Conservation (phyloP, 2,888 invertebrate species). For the Bombylius discolor region DNA sequence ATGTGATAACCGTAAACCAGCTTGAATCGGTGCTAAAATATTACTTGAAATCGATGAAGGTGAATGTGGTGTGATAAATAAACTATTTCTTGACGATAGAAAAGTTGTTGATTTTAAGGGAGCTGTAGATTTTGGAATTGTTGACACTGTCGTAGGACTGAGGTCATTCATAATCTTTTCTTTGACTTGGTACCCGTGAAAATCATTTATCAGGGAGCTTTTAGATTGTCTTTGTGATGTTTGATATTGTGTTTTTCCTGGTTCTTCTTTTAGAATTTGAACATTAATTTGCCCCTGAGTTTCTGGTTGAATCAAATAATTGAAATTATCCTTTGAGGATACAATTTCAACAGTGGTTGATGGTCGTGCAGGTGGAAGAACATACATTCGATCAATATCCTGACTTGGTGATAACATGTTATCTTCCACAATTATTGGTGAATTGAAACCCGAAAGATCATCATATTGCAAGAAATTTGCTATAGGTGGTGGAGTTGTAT, state of each 20-base stretch:
- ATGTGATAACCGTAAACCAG: not conserved
- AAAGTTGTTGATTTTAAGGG: no score
- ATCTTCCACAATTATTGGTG: conserved; percentile 39
- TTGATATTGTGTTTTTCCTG: not conserved
- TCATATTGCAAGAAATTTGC: not conserved
- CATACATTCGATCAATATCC: conserved; percentile 13
- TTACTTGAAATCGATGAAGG: not conserved
- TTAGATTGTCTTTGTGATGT: not conserved
- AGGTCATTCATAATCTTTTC: not conserved
- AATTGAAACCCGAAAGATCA: conserved; percentile 19
- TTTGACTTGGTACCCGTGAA: not conserved
- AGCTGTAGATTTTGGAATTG: no score
- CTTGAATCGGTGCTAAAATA: not conserved
- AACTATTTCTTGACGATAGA: not conserved
- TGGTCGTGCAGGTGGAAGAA: conserved; percentile 9
- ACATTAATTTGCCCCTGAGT: conserved; percentile 26
- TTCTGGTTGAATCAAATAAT: conserved; percentile 4
- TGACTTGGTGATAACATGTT: conserved; percentile 17
- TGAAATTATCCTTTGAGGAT: conserved; percentile 5
- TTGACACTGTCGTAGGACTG: not conserved
- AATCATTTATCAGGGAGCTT: not conserved
- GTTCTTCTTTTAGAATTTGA: conserved; percentile 23
- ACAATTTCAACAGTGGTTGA: conserved; percentile 6
- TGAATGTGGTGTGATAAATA: not conserved
- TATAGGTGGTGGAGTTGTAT: not conserved